Evolutionary conservation across 2,888 invertebrate genomes (phyloP).

Genomic region (Drosophila dives): DNA sequence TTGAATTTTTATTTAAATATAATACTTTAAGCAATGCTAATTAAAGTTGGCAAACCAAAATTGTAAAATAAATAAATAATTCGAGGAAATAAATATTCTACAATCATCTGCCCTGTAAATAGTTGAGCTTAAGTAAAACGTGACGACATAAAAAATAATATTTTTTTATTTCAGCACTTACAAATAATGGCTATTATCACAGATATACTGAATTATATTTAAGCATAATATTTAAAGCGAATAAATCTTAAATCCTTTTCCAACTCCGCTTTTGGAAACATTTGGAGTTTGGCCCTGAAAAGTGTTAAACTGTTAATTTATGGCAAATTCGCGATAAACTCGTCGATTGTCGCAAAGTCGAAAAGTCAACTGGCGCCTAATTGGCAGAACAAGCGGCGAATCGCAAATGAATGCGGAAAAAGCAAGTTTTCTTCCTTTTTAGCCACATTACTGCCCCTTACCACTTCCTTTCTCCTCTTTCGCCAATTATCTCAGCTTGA

Average conservation of each 20-base stretch:
- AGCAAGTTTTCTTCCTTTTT: slow-evolving; percentile 42
- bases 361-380: slow-evolving; percentile 77
- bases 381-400: slow-evolving; percentile 81
- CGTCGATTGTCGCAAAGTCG: slow-evolving; percentile 33
- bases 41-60: slow-evolving; percentile 65
- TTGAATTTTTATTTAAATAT: neutral
- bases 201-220: slow-evolving; percentile 3
- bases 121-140: neutral
- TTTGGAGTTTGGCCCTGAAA: neutral
- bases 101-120: slow-evolving; percentile 29
- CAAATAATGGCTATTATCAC: neutral
- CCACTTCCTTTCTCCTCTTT: too few species aligned
- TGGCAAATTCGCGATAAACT: slow-evolving; percentile 40
- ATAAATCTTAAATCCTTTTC: slow-evolving; percentile 33
- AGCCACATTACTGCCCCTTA: neutral
- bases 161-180: neutral
- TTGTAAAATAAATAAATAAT: slow-evolving; percentile 35
- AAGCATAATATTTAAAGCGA: slow-evolving; percentile 38
- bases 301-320: slow-evolving; percentile 60
- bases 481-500: neutral
- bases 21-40: slow-evolving; percentile 48
- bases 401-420: slow-evolving; percentile 70
- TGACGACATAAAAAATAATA: neutral
- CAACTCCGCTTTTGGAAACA: slow-evolving; percentile 23
- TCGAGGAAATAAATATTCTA: neutral